Percentiles rank a stretch among this genome's conserved stretches.
Conservation (phyloP, 2,113 vertebrate genomes). For the Hippoglossus stenolepis region DNA sequence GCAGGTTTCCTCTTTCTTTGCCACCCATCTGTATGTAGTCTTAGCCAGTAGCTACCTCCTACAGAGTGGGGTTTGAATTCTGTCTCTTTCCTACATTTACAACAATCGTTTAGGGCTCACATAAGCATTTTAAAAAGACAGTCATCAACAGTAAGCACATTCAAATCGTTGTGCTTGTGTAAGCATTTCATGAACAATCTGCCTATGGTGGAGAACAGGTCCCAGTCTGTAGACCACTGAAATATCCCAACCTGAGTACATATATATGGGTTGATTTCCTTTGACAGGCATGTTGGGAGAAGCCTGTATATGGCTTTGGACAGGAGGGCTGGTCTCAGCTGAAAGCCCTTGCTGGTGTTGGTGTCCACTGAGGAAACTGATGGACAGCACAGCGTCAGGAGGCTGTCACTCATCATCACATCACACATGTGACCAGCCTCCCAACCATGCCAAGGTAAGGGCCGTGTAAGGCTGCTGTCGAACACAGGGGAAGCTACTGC, state of each 20-base stretch:
- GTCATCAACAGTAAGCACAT: conserved; percentile 29
- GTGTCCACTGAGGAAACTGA: conserved; percentile 52
- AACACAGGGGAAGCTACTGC: neutral
- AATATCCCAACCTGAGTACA: conserved; percentile 18
- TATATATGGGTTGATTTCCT: conserved; percentile 39
- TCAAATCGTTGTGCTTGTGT: conserved; percentile 12
- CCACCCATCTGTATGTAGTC: too few relatives aligned
- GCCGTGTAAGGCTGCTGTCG: neutral
- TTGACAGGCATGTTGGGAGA: conserved; percentile 31
- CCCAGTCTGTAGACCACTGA: neutral
- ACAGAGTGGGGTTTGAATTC: too few relatives aligned
- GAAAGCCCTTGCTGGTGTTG: conserved; percentile 63
- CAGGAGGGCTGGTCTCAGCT: conserved; percentile 62
- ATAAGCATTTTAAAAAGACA: conserved; percentile 27
- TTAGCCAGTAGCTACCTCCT: too few relatives aligned
- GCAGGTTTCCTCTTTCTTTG: too few relatives aligned
- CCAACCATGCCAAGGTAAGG: neutral
- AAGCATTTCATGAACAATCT: conserved; percentile 35
- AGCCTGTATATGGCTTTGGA: too few relatives aligned
- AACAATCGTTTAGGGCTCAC: neutral
- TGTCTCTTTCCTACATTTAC: too few relatives aligned
- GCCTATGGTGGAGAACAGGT: too few relatives aligned
- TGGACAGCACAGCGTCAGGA: conserved; percentile 56
- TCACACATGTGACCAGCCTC: conserved; percentile 42
- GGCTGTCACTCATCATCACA: conserved; percentile 51